Percentiles rank a stretch among this genome's conserved stretches.
These are phyloP conservation scores for Chrysolina americana DNA, from an alignment of 2,888 invertebrate genomes.

Conservation along the genomic window DNA sequence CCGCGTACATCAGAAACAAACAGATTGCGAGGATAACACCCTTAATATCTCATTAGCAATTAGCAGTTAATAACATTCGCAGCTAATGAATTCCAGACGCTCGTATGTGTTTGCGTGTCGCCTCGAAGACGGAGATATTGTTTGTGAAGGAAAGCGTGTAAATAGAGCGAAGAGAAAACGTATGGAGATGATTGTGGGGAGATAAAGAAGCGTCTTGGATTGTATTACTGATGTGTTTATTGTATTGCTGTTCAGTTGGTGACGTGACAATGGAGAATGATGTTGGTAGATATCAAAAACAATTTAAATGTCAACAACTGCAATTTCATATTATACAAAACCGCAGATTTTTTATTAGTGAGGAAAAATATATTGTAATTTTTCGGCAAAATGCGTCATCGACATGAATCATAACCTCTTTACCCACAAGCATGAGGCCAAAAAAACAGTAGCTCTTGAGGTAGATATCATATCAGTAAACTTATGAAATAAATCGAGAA, in stretches of 20 bases:
- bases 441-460: too few species aligned
- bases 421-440: too few species aligned
- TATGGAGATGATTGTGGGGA: constrained; percentile 16
- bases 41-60: constrained; percentile 46
- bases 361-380: too few species aligned
- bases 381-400: too few species aligned
- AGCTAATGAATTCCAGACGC: constrained; percentile 45
- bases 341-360: too few species aligned
- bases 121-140: constrained; percentile 23
- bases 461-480: too few species aligned
- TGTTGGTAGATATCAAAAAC: not conserved
- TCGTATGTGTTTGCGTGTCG: constrained; percentile 20
- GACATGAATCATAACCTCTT: too few species aligned
- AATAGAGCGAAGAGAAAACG: constrained; percentile 3
- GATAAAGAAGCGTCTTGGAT: constrained; percentile 14
- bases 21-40: constrained; percentile 42
- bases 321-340: too few species aligned
- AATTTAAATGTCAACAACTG: not conserved
- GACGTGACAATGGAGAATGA: not conserved
- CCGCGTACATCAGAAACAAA: constrained; percentile 35
- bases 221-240: constrained; percentile 7
- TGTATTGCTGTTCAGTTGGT: constrained; percentile 2
- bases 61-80: constrained; percentile 47
- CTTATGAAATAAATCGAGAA: too few species aligned
- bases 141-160: constrained; percentile 11